A percentile compares a stretch with the other conserved stretches of the same genome.
phyloP scores from a whole-genome alignment of 2,888 invertebrate species.

The Tineola bisselliella region DNA sequence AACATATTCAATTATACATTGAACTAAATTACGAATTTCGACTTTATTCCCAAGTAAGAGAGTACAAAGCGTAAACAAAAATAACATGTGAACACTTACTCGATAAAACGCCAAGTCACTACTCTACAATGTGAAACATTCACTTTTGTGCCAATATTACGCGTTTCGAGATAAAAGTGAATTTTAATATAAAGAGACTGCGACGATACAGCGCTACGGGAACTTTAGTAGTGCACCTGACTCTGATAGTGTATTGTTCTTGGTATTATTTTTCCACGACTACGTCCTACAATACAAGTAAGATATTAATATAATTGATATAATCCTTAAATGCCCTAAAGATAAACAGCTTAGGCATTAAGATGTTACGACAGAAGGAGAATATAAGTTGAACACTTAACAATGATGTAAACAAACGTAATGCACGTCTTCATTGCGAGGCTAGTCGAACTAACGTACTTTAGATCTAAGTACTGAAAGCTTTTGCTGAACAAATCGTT shows the following conservation, averaged over 20 bases:
- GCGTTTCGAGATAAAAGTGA: slow-evolving; percentile 15
- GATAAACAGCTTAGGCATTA: neutral
- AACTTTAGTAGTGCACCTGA: neutral
- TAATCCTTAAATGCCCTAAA: neutral
- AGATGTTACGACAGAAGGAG: neutral
- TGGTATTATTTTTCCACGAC: neutral
- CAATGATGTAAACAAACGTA: slow-evolving; percentile 3
- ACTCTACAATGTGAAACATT: slow-evolving; percentile 43
- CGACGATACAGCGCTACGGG: neutral
- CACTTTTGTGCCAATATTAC: slow-evolving; percentile 23
- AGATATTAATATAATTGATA: neutral
- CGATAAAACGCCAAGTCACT: slow-evolving; percentile 63
- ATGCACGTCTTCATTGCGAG: neutral
- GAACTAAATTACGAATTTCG: neutral
- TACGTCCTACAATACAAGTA: neutral
- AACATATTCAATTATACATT: slow-evolving; percentile 1
- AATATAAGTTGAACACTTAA: neutral
- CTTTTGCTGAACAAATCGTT: neutral
- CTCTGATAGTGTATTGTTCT: neutral
- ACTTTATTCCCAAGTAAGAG: neutral
- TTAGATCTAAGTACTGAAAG: neutral
- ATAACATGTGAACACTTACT: slow-evolving; percentile 22
- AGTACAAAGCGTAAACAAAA: neutral
- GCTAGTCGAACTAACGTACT: neutral
- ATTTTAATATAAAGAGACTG: slow-evolving; percentile 8